phyloP scores from a whole-genome alignment of 2,113 vertebrate species.

The Lichenostomus cassidix region DNA sequence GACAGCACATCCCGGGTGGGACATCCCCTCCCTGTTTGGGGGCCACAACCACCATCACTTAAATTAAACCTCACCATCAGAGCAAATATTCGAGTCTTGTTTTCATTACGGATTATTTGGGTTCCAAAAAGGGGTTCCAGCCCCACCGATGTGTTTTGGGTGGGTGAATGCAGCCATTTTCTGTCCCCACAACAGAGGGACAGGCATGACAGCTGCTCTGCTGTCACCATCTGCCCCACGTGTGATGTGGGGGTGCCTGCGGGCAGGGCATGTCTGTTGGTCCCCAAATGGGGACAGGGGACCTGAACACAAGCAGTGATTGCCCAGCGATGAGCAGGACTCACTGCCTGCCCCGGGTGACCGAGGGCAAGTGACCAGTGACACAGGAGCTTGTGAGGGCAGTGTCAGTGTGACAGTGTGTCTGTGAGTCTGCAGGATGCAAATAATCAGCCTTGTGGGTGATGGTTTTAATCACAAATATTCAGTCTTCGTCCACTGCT shows the following conservation, averaged over 20 bases:
- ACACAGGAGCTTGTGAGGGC: neutral
- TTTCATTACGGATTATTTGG: rapidly evolving
- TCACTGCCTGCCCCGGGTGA: too few species aligned
- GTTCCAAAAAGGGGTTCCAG: neutral
- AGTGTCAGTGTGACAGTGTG: neutral
- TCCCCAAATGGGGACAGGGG: neutral
- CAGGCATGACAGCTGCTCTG: neutral
- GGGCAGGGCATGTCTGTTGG: neutral
- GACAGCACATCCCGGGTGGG: rapidly evolving
- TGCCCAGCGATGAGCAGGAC: neutral
- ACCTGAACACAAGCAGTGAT: neutral
- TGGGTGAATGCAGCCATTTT: rapidly evolving
- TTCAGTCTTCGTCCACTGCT: rapidly evolving
- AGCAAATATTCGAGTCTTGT: neutral
- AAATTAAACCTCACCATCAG: neutral
- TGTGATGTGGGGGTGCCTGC: neutral
- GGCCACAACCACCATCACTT: rapidly evolving
- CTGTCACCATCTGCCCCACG: neutral
- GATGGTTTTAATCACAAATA: neutral
- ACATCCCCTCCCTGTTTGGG: rapidly evolving
- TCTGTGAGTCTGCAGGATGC: neutral
- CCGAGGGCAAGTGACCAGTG: neutral
- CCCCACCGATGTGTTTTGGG: rapidly evolving
- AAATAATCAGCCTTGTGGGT: rapidly evolving
- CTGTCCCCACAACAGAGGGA: rapidly evolving